Base-by-base conservation (phyloP, 53 echinoderm and acorn worm species). In the Antedon mediterranea region DNA sequence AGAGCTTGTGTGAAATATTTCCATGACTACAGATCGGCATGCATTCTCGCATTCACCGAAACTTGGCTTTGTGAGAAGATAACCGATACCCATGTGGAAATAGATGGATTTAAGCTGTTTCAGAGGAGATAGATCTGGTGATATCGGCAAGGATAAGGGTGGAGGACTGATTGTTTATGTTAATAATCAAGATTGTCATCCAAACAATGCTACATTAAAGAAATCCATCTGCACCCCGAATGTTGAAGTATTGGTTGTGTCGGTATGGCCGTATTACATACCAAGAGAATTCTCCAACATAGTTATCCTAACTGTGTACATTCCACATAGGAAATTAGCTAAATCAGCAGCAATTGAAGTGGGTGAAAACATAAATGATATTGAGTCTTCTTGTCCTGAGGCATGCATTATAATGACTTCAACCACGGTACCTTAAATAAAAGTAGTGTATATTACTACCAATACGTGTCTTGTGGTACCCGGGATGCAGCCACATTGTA, bases 1-100 rank as follows among this genome's bases (percentile, higher is more conserved):
- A 32, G 42, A 43, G 75, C 82, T 31, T 75, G 75, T 82, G 82
- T 75, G 23, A 31, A 75, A 30, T 82, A 76, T 32, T 30, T 75
- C 32, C 30, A 73, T 26, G 76, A 34, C 27, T 82, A 43, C 28
- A 30, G 71, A 30, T 75, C 41, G 5, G 41, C 41, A 41, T 41
- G 41, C 13, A 41, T 41, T 13, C 41, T 41, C 41, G 5, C 41
- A 13, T 41, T 41, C 13, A 41, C 41, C 41, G 41, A 41, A 41
- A 41, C 41, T 13, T 41, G 41, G 41, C 41, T 41, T 41, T 7
- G 41, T 41, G 41, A 13, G 13, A 41, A 41, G 41, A 41, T 41
- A 41, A 7, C 41, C 13, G 41, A 41, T 13, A 13, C 41, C 5
- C 41, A 41, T 41, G 13, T 41, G 13, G 41, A 41, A 13, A 41